Evolutionary conservation across 2,888 invertebrate genomes (phyloP), one percentile per base, ranked within the genome.

Genomic region (Drosophila histrio): DNA sequence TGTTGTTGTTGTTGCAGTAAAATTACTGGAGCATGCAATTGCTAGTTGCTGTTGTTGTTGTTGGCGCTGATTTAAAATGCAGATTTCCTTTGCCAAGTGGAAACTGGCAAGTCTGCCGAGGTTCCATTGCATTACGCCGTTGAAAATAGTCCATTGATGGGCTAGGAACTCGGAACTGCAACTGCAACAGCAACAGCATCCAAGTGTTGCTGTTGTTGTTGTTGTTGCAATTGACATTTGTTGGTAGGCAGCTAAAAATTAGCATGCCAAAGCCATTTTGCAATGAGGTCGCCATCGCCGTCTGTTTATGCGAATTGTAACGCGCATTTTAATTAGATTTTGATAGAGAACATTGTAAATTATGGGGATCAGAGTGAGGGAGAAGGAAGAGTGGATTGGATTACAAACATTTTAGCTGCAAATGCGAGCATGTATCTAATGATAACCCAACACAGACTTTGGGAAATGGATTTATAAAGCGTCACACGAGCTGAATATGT

Each of bases 241-340:
- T 53, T 72, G 73, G 66, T 72, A 47, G 53, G 15, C 44, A 50
- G 28, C 32, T 15, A 41, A 44, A 65, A 66, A 62, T 78, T 68
- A 72, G 76, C 82, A 81, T 73, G 82, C 74, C 63, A 78, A 72
- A 78, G 54, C 44, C 75, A 75, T 61, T 64, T 28, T 30, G 60
- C 52, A 80, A 72, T 72, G 75, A 58, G 80, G 80, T 79, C 79
- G 62, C 26, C 28, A 30, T 19, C 9, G n/a, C n/a, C 39, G 47
- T 30, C 60, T 49, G 53, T 67, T 63, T 58, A 53, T 79, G 80
- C 71, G 77, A 77, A 79, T 77, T 77, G 77, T 73, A 78, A 79
- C 73, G 81, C 81, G 81, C 68, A 80, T 80, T 84, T 78, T 80
- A 84, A 80, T 80, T 80, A 84, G 84, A 72, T 77, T 77, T 61